Evolutionary conservation across 2,113 vertebrate genomes (phyloP), one percentile per base, ranked within the genome.

Genomic region (Ancistrus triradiatus): DNA sequence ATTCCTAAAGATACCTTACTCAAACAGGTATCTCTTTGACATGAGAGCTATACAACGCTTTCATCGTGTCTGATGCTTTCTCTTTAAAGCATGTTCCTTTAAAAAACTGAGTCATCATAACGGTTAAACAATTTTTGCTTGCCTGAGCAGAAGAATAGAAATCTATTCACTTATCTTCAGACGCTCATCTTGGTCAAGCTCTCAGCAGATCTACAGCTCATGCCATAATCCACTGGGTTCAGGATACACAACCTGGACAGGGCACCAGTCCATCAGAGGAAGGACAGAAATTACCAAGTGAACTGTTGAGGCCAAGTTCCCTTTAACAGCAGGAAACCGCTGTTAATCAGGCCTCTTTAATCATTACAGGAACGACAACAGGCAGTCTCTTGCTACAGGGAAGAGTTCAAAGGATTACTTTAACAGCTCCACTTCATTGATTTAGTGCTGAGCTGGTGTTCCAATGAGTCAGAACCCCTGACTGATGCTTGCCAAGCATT

Each of bases 311-410:
- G 35, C 14, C 35, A 37, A 37, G n/a, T 37, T 15, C 22, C 10
- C 22, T 11, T 3, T 28, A 13, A 56, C 6, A 14, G 13, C 53
- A 46, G 15, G 47, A 59, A 63, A 50, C 60, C 22, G 5, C 7
- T 46, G 43, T 31, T 58, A 66, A 66, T 66, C 73, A 65, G 71
- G 53, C 68, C 55, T 14, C 46, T 79, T 76, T 72, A 21, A 59
- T 70, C 40, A 18, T 33, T 44, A 31, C 61, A 57, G 53, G 3
- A 58, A 46, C 22, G 48, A 24, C 42, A 49, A 35, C 44, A 58
- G 44, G 53, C 44, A 25, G 37, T n/a, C 25, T 37, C 28, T 56
- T 33, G 52, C 52, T 38, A 13, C 19, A 24, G 21, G 24, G 37
- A 58, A 15, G 10, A 47, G 28, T 43, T 18, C 25, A 17, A 22